Percentiles rank a stretch among this genome's conserved stretches.
Conservation (phyloP, 1,140 invertebrate genomes). For the Acromyrmex charruanus region DNA sequence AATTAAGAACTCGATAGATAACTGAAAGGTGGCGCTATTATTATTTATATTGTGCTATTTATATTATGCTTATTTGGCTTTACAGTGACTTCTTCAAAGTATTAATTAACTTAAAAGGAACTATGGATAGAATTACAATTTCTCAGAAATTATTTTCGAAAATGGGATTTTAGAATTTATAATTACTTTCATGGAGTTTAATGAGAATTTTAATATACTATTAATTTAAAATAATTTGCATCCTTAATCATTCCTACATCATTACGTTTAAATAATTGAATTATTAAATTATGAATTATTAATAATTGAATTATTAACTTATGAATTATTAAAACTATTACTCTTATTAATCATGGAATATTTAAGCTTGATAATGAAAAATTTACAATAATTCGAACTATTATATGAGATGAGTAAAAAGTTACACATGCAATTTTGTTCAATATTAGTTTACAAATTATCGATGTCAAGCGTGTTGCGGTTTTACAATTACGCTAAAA, state of each 20-base stretch:
- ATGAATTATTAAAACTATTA: too few species aligned
- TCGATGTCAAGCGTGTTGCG: slow-evolving; percentile 19
- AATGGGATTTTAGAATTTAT: not conserved
- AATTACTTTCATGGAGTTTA: slow-evolving; percentile 3
- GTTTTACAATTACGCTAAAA: slow-evolving; percentile 58
- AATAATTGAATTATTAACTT: too few species aligned
- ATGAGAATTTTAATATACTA: not conserved
- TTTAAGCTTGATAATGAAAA: not conserved
- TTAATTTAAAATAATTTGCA: not conserved
- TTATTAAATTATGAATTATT: too few species aligned
- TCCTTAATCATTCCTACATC: not conserved
- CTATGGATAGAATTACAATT: not conserved
- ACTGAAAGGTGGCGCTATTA: not conserved
- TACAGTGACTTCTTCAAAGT: not conserved
- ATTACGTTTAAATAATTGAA: not conserved
- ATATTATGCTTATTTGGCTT: not conserved
- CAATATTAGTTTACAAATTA: slow-evolving; percentile 54
- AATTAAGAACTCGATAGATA: not conserved
- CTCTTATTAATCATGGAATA: not conserved
- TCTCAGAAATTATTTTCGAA: not conserved
- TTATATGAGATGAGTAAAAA: not conserved
- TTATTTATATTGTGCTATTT: slow-evolving; percentile 24
- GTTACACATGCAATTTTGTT: slow-evolving; percentile 32
- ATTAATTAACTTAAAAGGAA: not conserved
- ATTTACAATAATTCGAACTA: not conserved